Base-by-base conservation (phyloP, 2,113 vertebrate species). In the Stomatorhinus ivindoensis region DNA sequence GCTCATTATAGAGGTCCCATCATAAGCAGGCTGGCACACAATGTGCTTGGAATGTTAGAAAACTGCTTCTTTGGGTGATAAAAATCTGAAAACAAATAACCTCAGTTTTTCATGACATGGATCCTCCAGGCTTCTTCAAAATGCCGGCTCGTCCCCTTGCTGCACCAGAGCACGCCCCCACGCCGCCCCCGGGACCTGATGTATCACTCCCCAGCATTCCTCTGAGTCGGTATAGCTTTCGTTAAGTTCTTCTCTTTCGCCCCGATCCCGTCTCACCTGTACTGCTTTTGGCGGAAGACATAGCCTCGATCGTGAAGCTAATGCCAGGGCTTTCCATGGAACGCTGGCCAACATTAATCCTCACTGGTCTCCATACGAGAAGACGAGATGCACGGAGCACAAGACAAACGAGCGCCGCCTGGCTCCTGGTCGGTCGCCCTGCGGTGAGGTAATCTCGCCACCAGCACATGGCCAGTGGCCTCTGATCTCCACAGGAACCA, bases 11-110 rank as follows among this genome's bases (percentile, higher is more conserved):
- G 35, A 42, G 86, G 86, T 44, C 42, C 87, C 51, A 51, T 69
- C 46, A 86, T 86, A 58, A 51, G 87, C 76, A n/a, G 88, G 46
- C 39, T 31, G 46, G 46, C 50, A 48, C 80, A 83, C 69, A n/a
- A 1, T 24, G 87, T 0, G 42, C 31, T 46, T 47, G 86, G n/a
- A 44, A 31, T 82, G 48, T 82, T 83, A 21, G 46, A 69, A 53
- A 39, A 85, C 65, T 84, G 80, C 42, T 61, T 65, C 24, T 82
- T 69, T 48, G 6, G 76, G 44, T 89, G 61, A 55, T 82, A 51
- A 86, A 91, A 85, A 91, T 89, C 89, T 82, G 90, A 88, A 93
- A 92, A 89, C 89, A 92, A 92, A 93, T 91, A 89, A 91, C 87
- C 53, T 90, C n/a, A 90, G 80, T 90, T 92, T 89, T 91, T 87